These are phyloP conservation scores for Nemotelus pantherinus DNA, from an alignment of 2,888 invertebrate species.

Conservation along the genomic window DNA sequence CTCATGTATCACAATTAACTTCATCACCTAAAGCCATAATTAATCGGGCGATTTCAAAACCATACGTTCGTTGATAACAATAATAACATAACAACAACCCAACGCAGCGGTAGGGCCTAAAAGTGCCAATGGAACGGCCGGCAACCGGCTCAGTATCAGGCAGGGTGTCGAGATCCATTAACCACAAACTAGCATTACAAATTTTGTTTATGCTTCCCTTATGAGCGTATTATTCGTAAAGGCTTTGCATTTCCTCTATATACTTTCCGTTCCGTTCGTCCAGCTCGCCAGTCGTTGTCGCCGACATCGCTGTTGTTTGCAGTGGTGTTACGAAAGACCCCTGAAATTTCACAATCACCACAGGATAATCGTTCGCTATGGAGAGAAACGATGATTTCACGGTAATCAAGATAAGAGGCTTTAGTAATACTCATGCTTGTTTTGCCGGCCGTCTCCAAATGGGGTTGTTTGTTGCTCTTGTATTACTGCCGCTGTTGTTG, in stretches of 20 bases:
- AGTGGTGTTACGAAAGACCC: background rate
- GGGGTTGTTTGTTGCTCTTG: constrained; percentile 13
- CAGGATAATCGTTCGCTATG: constrained; percentile 36
- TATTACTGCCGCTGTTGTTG: too few species aligned
- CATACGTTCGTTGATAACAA: constrained; percentile 42
- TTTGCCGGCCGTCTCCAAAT: background rate
- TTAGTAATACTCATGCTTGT: constrained; percentile 7
- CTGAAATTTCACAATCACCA: constrained; percentile 37
- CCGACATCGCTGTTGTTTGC: too few species aligned
- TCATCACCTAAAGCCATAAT: constrained; percentile 45
- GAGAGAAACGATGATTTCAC: constrained; percentile 33
- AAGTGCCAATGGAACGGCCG: background rate
- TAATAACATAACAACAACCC: constrained; percentile 19
- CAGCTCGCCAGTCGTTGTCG: background rate
- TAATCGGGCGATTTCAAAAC: constrained; percentile 36
- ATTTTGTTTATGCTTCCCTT: constrained; percentile 46
- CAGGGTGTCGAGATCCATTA: constrained; percentile 42
- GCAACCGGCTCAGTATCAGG: background rate
- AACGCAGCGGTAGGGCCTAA: background rate
- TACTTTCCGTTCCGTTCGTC: background rate
- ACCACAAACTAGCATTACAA: constrained; percentile 46
- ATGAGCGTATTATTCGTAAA: constrained; percentile 36
- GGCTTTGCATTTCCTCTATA: background rate
- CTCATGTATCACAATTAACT: constrained; percentile 43
- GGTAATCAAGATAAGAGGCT: constrained; percentile 45